phyloP scores from a whole-genome alignment of 1,140 invertebrate species.

The Heterodera carotae region DNA sequence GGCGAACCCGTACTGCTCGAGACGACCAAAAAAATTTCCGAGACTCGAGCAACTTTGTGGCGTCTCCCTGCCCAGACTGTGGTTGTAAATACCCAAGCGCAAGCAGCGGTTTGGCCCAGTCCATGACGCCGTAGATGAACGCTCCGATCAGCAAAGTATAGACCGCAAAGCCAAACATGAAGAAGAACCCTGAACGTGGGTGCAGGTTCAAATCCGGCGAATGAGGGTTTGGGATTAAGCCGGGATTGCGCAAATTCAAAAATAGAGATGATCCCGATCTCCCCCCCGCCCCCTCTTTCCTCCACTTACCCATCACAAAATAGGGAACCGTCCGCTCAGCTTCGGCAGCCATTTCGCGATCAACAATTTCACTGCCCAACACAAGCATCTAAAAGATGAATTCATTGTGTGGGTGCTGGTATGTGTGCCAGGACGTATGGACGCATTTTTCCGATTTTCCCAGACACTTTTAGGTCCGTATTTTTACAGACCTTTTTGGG shows the following conservation, averaged over 20 bases:
- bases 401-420: background rate
- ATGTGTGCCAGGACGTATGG: no score
- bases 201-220: no score
- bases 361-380: slow-evolving; percentile 60
- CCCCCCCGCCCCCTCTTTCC: no score
- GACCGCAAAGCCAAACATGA: slow-evolving; percentile 52
- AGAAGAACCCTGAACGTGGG: slow-evolving; percentile 44
- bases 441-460: no score
- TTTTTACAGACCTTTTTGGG: no score
- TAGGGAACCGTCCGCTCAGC: slow-evolving; percentile 56
- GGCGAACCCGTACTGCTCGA: no score
- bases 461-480: no score
- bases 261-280: no score
- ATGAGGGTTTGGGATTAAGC: no score
- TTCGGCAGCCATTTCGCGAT: slow-evolving; percentile 63
- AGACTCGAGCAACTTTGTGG: background rate
- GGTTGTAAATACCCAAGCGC: slow-evolving; percentile 47
- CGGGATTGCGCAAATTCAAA: no score
- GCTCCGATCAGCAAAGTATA: slow-evolving; percentile 42
- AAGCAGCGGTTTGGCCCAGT: slow-evolving; percentile 40
- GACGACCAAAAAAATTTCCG: background rate
- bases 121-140: slow-evolving; percentile 52
- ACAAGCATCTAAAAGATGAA: slow-evolving; percentile 42
- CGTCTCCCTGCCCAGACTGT: no score
- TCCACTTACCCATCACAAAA: slow-evolving; percentile 53